These are phyloP conservation scores for Lanistes nyassanus DNA, from an alignment of 1,140 invertebrate genomes.

Conservation along the genomic window DNA sequence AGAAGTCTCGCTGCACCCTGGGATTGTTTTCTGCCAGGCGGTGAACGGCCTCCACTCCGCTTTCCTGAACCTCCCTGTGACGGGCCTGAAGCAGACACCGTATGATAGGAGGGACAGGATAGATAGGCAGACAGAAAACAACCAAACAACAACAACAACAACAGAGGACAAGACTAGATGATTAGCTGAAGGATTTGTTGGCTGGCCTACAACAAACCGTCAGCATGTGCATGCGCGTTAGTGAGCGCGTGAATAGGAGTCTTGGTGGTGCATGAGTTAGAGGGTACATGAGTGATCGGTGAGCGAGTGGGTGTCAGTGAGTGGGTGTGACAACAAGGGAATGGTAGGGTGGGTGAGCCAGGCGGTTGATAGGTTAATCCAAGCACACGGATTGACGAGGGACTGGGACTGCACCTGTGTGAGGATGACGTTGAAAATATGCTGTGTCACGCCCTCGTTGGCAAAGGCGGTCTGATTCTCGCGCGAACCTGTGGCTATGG, in stretches of 20 bases:
- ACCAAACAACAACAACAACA: background rate
- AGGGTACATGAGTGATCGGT: too few species aligned
- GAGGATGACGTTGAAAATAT: constrained; percentile 42
- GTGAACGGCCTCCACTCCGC: constrained; percentile 61
- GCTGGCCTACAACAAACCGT: too few species aligned
- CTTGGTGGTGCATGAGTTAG: too few species aligned
- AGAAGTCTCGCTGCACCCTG: constrained; percentile 53
- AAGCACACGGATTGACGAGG: too few species aligned
- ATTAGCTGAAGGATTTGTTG: too few species aligned
- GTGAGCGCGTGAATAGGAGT: too few species aligned
- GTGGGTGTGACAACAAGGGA: too few species aligned
- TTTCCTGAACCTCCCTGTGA: constrained; percentile 56
- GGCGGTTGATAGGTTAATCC: too few species aligned
- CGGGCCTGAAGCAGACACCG: constrained; percentile 37
- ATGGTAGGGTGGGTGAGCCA: too few species aligned
- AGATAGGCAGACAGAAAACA: background rate
- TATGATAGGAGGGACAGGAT: background rate
- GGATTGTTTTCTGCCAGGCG: constrained; percentile 57
- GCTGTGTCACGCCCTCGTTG: constrained; percentile 48
- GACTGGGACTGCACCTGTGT: constrained; percentile 20
- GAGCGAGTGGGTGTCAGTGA: too few species aligned
- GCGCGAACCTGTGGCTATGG: constrained; percentile 45
- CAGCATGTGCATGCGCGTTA: too few species aligned
- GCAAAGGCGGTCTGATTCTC: constrained; percentile 60
- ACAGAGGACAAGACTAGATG: background rate